Conservation (phyloP, 2,113 vertebrate species). For the Seriola aureovittata region DNA sequence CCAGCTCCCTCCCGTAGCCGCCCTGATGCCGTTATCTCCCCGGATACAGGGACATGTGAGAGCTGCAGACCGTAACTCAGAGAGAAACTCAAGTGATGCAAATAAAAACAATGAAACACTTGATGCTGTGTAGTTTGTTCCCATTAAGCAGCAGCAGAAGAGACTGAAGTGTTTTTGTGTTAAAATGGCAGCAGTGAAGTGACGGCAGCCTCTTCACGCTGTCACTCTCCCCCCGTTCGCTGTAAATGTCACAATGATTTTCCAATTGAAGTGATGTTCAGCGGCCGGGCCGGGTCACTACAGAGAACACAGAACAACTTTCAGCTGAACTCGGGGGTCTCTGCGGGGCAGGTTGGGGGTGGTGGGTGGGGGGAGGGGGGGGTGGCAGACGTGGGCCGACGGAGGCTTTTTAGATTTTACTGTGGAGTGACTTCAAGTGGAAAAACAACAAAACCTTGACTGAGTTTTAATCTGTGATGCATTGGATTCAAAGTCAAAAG, state of each 20-base stretch:
- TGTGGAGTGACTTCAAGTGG: not conserved
- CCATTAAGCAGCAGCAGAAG: not conserved
- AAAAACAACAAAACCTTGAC: not conserved
- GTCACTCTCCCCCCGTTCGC: not conserved
- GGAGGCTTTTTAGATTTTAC: not conserved
- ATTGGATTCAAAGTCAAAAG: too few species aligned
- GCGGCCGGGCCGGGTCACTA: not conserved
- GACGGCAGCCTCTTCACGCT: constrained; percentile 5
- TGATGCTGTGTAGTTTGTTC: not conserved
- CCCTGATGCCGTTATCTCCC: too few species aligned
- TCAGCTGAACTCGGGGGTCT: not conserved
- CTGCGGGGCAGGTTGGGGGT: not conserved
- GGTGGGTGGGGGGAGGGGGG: too few species aligned
- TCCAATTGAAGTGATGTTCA: not conserved
- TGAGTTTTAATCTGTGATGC: not conserved
- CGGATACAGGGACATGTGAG: too few species aligned
- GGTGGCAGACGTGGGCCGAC: too few species aligned
- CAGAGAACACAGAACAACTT: not conserved
- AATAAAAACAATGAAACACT: not conserved
- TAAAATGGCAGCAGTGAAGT: not conserved
- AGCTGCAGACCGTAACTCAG: too few species aligned
- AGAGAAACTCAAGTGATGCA: not conserved
- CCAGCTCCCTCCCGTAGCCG: too few species aligned
- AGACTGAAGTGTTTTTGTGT: not conserved
- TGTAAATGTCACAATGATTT: constrained; percentile 37